Evolutionary conservation across 2,888 invertebrate genomes (phyloP), one percentile per base, ranked within the genome.

Genomic region (Rhodophaea formosa): DNA sequence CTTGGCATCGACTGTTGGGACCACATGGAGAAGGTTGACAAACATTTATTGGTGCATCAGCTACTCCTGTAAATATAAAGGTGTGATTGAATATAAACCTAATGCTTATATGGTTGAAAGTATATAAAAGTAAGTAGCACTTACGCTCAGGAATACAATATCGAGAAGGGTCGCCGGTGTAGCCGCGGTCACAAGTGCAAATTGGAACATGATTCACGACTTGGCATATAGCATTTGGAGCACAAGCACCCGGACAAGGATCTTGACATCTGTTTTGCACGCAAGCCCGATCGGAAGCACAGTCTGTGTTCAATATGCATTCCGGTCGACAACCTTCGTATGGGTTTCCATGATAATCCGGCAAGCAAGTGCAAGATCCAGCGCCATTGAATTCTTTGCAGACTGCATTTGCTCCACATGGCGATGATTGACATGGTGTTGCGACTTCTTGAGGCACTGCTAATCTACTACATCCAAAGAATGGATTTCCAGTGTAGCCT

Each of bases 191-290:
- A 77, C 96, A 96, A 49, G 93, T 93, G 77, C 96, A 94, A 52
- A 92, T 91, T 56, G 95, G 94, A 70, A 95, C 82, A 81, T 95
- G 95, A 68, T 94, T 95, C 6, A 95, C 92, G 16, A 95, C 95
- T 84, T 94, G 94, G 74, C 96, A 96, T 32, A 94, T 83, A 8
- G 96, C 95, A 77, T 96, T 95, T 64, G 93, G 93, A 0, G 95
- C 96, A 79, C 96, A 96, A 8, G 94, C 94, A 63, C 95, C 95
- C 3, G 94, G 94, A 72, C 96, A 96, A 45, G 96, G 96, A 81
- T 96, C 94, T 68, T 91, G 86, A 77, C 96, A 96, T 83, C 94
- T 95, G 67, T 93, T 94, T 72, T 93, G 93, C 8, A 95, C 86
- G 71, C 96, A 96, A n/a, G 95, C 94, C 69, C 86, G 92, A 70